Conservation (phyloP, 1,140 invertebrate species). For the Lepidotrigona ventralis region DNA sequence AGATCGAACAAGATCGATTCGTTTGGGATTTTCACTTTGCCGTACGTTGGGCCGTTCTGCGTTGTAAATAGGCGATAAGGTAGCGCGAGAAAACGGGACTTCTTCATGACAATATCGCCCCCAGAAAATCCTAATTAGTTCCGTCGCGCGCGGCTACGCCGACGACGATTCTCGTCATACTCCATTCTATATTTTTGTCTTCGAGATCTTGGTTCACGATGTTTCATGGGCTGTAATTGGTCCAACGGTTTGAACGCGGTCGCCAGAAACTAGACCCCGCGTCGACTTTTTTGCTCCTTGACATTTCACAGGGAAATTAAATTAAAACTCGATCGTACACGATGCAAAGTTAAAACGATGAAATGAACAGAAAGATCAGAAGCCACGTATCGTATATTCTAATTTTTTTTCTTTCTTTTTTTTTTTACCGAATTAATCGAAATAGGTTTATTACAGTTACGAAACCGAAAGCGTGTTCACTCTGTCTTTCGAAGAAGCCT, state of each 20-base stretch:
- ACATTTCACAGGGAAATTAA: too few species aligned
- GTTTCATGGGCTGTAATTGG: neutral
- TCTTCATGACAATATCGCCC: slow-evolving; percentile 68
- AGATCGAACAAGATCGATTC: neutral
- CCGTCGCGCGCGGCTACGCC: slow-evolving; percentile 36
- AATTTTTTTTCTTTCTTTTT: neutral
- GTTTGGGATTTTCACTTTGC: slow-evolving; percentile 34
- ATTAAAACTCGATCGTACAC: neutral
- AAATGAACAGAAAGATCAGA: neutral
- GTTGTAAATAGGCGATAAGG: slow-evolving; percentile 39
- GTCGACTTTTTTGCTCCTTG: slow-evolving; percentile 30
- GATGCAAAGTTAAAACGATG: neutral
- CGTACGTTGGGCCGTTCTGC: neutral
- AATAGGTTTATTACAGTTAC: slow-evolving; percentile 63
- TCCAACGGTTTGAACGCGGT: neutral
- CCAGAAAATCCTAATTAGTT: slow-evolving; percentile 52
- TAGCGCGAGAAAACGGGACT: slow-evolving; percentile 24
- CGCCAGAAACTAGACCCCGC: neutral
- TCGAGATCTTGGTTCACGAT: slow-evolving; percentile 12
- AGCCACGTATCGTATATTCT: neutral
- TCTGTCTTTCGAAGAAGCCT: neutral
- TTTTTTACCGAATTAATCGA: slow-evolving; percentile 49
- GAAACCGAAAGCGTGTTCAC: neutral
- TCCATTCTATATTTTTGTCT: slow-evolving; percentile 42
- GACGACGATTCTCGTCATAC: slow-evolving; percentile 38